Evolutionary conservation across 2,888 invertebrate genomes (phyloP), one percentile per base, ranked within the genome.

Genomic region (Crossocerus cetratus): DNA sequence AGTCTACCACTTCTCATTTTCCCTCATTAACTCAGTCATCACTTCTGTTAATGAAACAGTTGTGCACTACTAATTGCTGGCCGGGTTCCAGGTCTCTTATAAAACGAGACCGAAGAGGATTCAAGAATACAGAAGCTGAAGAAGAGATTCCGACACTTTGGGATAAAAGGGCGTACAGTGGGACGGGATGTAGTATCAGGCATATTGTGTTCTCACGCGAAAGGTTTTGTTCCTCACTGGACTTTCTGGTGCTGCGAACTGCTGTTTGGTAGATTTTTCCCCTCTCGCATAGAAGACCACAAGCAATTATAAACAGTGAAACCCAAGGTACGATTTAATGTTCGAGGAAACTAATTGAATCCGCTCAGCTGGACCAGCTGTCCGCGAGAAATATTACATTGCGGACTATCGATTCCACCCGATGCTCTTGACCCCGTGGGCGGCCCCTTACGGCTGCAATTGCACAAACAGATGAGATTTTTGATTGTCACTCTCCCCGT

Each of bases 381-480:
- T 49, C 14, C 49, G 16, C 3, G 49, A 49, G n/a, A 49, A 49
- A 49, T n/a, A 16, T 49, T 14, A 49, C 13, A 49, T 16, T 49
- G 49, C 49, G 16, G 14, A 16, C n/a, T 49, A 49, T 49, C 16
- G 49, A 49, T 49, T 49, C 49, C 49, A 49, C 2, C 16, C 16
- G 14, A 13, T 49, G n/a, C 16, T 49, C 49, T 49, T 49, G 49
- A 4, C n/a, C 14, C 49, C 16, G 3, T 49, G 49, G 8, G 16
- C 14, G 49, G 14, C 14, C 11, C 49, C 49, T 49, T 49, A 16
- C 14, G 14, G 16, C 16, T n/a, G 49, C 14, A 16, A 49, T 16
- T 49, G 49, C n/a, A 16, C 49, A 49, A 16, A 16, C 14, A 49
- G 49, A 49, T 49, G 49, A 49, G 49, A 49, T 49, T 49, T 49